Evolutionary conservation across 2,888 invertebrate species (phyloP).

Genomic region (Acanthacorydalis orientalis): DNA sequence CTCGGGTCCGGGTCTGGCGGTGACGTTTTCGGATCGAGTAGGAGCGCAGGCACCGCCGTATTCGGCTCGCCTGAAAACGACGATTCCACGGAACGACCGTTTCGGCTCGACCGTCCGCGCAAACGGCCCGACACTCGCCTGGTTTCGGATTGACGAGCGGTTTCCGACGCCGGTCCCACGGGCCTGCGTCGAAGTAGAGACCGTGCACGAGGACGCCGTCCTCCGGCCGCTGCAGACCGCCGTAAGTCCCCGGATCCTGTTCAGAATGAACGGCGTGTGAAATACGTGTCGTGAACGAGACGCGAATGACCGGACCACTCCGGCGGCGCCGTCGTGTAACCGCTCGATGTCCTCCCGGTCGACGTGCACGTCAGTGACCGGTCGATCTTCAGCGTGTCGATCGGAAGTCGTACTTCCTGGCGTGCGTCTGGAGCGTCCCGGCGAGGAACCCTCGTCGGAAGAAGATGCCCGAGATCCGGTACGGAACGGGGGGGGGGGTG

Average conservation of each 20-base stretch:
- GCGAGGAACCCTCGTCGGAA: slow-evolving; percentile 90
- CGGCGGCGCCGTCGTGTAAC: slow-evolving; percentile 20
- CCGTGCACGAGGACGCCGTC: slow-evolving; percentile 65
- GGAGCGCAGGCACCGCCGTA: slow-evolving; percentile 49
- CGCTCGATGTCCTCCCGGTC: slow-evolving; percentile 50
- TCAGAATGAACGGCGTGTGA: too few relatives aligned
- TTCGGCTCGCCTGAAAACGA: slow-evolving; percentile 48
- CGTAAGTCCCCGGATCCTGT: slow-evolving; percentile 31
- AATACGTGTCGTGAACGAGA: too few relatives aligned
- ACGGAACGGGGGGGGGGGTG: slow-evolving; percentile 61
- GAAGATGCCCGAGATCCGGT: slow-evolving; percentile 87
- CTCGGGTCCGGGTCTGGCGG: slow-evolving; percentile 41
- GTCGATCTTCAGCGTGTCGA: slow-evolving; percentile 71
- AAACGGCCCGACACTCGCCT: slow-evolving; percentile 27
- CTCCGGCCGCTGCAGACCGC: slow-evolving; percentile 33
- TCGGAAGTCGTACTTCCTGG: slow-evolving; percentile 74
- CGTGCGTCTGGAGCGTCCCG: slow-evolving; percentile 76
- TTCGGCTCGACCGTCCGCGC: slow-evolving; percentile 20
- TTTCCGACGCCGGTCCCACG: slow-evolving; percentile 54
- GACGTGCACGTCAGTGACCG: slow-evolving; percentile 35
- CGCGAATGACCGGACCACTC: slow-evolving; percentile 15
- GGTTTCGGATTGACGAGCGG: slow-evolving; percentile 63
- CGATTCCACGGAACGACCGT: too few relatives aligned
- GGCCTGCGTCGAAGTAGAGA: slow-evolving; percentile 73
- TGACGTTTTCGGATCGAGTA: slow-evolving; percentile 46